Evolutionary conservation across 2,888 invertebrate genomes (phyloP).

Genomic region (Troides helena): DNA sequence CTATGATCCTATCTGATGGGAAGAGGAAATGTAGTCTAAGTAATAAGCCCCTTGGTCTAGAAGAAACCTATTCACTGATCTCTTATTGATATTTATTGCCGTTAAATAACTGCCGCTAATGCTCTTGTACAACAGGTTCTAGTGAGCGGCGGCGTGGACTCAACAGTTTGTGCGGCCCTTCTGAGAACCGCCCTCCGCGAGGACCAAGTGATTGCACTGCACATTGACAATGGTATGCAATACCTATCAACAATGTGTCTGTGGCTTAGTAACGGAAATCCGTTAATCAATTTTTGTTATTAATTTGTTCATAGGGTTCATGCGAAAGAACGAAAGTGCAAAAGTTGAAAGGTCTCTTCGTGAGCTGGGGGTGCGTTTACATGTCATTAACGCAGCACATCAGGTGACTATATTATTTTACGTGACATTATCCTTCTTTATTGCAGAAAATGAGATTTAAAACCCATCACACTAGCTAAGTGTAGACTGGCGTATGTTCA

Average conservation of each 20-base stretch:
- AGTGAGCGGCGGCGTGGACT: slow-evolving; percentile 99
- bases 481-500: no score
- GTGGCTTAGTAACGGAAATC: background rate
- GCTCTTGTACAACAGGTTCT: slow-evolving; percentile 82
- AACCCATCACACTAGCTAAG: no score
- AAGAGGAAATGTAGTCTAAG: no score
- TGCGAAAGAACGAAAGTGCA: slow-evolving; percentile 96
- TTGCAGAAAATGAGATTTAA: no score
- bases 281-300: slow-evolving; percentile 6
- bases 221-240: slow-evolving; percentile 94
- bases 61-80: no score
- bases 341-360: slow-evolving; percentile 91
- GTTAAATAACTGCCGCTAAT: background rate
- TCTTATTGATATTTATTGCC: no score
- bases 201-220: slow-evolving; percentile 96
- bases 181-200: slow-evolving; percentile 93
- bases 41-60: no score
- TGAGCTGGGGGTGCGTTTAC: slow-evolving; percentile 90
- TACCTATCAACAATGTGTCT: no score
- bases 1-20: no score
- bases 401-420: slow-evolving; percentile 48
- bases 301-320: slow-evolving; percentile 81
- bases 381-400: slow-evolving; percentile 86
- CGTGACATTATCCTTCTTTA: no score
- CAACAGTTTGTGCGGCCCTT: slow-evolving; percentile 99